Base-by-base conservation (phyloP, 1,140 invertebrate genomes). In the Zaprionus gabonicus region DNA sequence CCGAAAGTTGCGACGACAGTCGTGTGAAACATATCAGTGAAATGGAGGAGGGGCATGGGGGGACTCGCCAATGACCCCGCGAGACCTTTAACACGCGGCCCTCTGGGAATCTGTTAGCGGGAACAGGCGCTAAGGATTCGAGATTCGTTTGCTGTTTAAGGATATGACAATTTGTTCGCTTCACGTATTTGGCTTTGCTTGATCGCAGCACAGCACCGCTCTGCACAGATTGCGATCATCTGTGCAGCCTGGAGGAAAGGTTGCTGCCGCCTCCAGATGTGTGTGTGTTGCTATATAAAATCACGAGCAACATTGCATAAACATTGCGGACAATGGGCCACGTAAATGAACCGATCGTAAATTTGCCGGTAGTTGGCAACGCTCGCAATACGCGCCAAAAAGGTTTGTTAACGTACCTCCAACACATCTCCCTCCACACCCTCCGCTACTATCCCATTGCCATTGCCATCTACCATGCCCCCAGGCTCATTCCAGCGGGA, bases 261-360 rank as follows among this genome's bases (percentile, higher is more conserved):
- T 10, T 34, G 31, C 31, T 31, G 31, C 31, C 31, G 31, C 31
- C 31, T 82, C 63, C 80, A 82, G 82, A 70, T 87, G 31, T 31
- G 31, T 31, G 28, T 31, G 31, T 31, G 80, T 76, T 83, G 82
- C 41, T 44, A 87, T 82, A 85, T 73, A 81, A 82, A 87, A 86
- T 82, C 80, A 86, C 72, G 79, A 80, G n/a, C 41, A 82, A 76
- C 80, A 85, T 86, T 82, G 83, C 83, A 86, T 87, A 86, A 86
- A 86, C 82, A 80, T 78, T 65, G 76, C 76, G 83, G 77, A 86
- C 82, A 86, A 87, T 86, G 82, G 82, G 76, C 83, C 80, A 87
- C 83, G 83, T 87, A 87, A 87, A 83, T 87, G 83, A 79, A 82
- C 80, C 59, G 82, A 76, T 86, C 82, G 83, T 86, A 86, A 86